Evolutionary conservation across 2,113 vertebrate species (phyloP).

Genomic region (Crotalus viridis): DNA sequence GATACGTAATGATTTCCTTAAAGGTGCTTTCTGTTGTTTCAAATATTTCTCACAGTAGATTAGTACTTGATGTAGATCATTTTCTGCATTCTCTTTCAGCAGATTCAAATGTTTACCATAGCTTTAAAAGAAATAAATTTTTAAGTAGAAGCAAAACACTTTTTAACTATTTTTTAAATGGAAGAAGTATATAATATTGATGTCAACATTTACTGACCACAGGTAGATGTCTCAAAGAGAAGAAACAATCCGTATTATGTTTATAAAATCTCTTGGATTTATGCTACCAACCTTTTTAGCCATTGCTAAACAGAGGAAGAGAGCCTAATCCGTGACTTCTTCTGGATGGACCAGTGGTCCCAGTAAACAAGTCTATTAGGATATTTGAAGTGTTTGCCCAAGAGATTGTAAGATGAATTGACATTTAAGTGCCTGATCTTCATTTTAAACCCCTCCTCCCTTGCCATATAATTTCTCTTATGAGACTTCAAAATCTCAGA

Average conservation of each 20-base stretch:
- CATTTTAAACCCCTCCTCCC: not conserved
- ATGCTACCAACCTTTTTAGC: not conserved
- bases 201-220: not conserved
- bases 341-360: not conserved
- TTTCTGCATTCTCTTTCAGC: constrained; percentile 71
- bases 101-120: constrained; percentile 83
- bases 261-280: not conserved
- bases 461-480: not conserved
- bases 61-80: constrained; percentile 75
- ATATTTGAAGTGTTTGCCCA: not conserved
- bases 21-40: constrained; percentile 71
- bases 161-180: not conserved
- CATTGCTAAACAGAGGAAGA: not conserved
- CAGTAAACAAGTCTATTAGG: not conserved
- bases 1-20: constrained; percentile 83
- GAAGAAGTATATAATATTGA: not conserved
- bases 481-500: not conserved
- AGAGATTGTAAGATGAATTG: not conserved
- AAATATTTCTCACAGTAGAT: constrained; percentile 79
- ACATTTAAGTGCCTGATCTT: not conserved
- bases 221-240: not conserved
- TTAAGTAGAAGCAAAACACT: not conserved
- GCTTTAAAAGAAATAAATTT: constrained; percentile 62
- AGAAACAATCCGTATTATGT: not conserved
- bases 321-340: not conserved